Percentiles rank a stretch among this genome's conserved stretches.
These are phyloP conservation scores for Congeria kusceri DNA, from an alignment of 2,888 invertebrate genomes.

Conservation along the genomic window DNA sequence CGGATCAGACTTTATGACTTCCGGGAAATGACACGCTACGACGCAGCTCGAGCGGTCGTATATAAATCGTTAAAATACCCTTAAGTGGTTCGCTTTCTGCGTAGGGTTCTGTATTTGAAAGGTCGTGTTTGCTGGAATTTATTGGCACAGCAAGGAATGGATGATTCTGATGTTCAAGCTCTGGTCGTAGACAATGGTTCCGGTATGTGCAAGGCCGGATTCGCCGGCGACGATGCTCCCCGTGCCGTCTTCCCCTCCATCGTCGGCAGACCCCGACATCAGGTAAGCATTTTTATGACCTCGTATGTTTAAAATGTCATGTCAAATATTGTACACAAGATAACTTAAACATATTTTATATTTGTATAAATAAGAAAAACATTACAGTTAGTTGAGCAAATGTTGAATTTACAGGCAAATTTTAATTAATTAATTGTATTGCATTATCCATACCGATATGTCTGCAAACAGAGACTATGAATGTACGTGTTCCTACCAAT, in stretches of 20 bases:
- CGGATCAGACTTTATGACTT: neutral
- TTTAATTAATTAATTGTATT: too few relatives aligned
- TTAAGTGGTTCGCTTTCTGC: neutral
- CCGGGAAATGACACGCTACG: neutral
- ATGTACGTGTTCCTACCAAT: too few relatives aligned
- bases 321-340: too few relatives aligned
- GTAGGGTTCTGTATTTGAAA: too few relatives aligned
- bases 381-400: too few relatives aligned
- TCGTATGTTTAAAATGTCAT: too few relatives aligned
- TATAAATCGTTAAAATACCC: neutral
- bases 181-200: conserved; percentile 5
- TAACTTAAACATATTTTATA: too few relatives aligned
- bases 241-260: conserved; percentile 7
- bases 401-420: too few relatives aligned
- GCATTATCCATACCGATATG: too few relatives aligned
- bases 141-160: neutral
- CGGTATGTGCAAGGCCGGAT: conserved; percentile 5
- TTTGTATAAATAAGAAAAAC: too few relatives aligned
- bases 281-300: neutral
- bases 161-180: conserved; percentile 1
- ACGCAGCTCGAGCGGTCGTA: neutral
- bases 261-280: conserved; percentile 6
- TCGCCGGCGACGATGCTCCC: conserved; percentile 4
- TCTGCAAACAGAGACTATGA: too few relatives aligned
- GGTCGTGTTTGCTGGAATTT: too few relatives aligned